These are phyloP conservation scores for Tamias sibiricus DNA, from an alignment of 2,113 vertebrate species.

Conservation along the genomic window DNA sequence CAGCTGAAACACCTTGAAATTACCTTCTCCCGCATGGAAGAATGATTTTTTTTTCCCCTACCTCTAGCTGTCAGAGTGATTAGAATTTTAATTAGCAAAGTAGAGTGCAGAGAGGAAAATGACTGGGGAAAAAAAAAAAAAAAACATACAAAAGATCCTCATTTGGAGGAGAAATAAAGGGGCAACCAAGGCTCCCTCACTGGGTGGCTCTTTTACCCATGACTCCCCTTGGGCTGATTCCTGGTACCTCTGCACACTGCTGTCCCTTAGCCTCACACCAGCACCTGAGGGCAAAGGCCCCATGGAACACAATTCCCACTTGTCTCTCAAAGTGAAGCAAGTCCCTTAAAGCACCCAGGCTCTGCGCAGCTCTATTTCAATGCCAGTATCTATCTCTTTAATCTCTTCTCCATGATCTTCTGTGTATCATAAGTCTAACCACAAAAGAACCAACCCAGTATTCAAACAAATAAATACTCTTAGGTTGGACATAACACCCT, in stretches of 20 bases:
- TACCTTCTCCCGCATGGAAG: constrained; percentile 87
- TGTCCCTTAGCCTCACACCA: constrained; percentile 62
- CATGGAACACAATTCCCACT: constrained; percentile 67
- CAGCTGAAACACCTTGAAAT: constrained; percentile 91
- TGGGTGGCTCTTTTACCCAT: constrained; percentile 68
- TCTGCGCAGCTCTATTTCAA: constrained; percentile 19
- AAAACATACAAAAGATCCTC: constrained; percentile 84
- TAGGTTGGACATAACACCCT: neutral
- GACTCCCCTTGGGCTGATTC: constrained; percentile 60
- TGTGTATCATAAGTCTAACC: constrained; percentile 49
- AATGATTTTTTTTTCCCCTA: constrained; percentile 81
- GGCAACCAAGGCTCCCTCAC: constrained; percentile 50
- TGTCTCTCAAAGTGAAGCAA: constrained; percentile 73
- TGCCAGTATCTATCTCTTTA: constrained; percentile 60
- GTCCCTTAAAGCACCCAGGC: constrained; percentile 44
- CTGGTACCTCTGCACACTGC: constrained; percentile 13
- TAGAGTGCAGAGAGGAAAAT: constrained; percentile 81
- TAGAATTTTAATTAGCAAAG: constrained; percentile 92
- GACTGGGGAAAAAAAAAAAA: neutral
- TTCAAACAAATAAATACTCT: constrained; percentile 49
- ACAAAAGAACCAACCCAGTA: constrained; percentile 42
- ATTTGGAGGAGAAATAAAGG: constrained; percentile 84
- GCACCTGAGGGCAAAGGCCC: neutral
- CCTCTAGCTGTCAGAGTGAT: constrained; percentile 88
- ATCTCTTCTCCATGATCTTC: constrained; percentile 61